Evolutionary conservation across 2,797 vertebrate species (phyloP).

Genomic region (Phrynocephalus guinanensis): DNA sequence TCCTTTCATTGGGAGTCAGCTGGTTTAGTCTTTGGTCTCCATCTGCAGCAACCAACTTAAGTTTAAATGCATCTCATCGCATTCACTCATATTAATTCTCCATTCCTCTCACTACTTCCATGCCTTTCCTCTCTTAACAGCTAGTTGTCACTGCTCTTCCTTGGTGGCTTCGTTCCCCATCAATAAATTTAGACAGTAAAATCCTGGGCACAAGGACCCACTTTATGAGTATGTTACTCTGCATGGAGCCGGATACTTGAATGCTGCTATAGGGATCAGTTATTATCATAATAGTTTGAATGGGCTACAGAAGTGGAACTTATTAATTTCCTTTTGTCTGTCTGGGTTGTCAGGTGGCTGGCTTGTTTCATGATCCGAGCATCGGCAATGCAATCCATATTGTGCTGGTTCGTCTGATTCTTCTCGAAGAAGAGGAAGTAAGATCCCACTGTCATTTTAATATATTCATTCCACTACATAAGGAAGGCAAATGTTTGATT

Average conservation of each 20-base stretch:
- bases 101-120: neutral
- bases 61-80: neutral
- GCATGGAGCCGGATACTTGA: neutral
- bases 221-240: neutral
- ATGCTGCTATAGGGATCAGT: neutral
- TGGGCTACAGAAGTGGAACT: constrained; percentile 23
- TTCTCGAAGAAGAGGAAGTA: constrained; percentile 96
- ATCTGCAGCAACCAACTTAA: neutral
- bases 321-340: constrained; percentile 59
- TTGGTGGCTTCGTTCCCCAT: neutral
- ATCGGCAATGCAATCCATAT: constrained; percentile 97
- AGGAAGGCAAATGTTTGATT: neutral
- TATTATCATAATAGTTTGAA: neutral
- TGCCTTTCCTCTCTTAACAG: neutral
- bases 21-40: neutral
- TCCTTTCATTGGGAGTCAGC: neutral
- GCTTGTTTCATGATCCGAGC: constrained; percentile 94
- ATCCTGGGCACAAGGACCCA: neutral
- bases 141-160: neutral
- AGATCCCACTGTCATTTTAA: constrained; percentile 40
- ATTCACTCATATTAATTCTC: neutral
- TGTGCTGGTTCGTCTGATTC: constrained; percentile 92
- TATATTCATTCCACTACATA: neutral
- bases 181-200: neutral
- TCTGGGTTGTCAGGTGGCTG: constrained; percentile 86